These are phyloP conservation scores for Dorcus hopei DNA, from an alignment of 2,888 invertebrate genomes.

Conservation along the genomic window DNA sequence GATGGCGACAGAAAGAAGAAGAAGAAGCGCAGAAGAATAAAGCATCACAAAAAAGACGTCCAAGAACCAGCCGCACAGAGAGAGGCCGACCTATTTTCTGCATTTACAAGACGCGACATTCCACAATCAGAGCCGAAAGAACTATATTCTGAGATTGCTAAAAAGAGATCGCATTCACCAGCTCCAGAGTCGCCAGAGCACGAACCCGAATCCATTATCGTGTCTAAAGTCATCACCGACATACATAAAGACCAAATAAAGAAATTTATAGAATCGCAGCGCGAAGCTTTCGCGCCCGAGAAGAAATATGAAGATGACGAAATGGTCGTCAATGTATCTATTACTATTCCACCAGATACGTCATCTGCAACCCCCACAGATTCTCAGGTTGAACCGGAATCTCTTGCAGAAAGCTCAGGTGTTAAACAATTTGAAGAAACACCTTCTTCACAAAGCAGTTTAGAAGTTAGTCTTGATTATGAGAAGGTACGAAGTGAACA, in stretches of 20 bases:
- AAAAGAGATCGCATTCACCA: constrained; percentile 29
- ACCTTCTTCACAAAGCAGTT: constrained; percentile 5
- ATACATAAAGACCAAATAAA: constrained; percentile 34
- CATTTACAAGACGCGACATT: constrained; percentile 34
- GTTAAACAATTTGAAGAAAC: not conserved
- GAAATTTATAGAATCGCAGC: constrained; percentile 21
- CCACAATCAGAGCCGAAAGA: constrained; percentile 33
- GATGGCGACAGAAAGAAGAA: constrained; percentile 11
- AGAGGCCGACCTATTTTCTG: constrained; percentile 29
- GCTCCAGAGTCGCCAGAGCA: constrained; percentile 15
- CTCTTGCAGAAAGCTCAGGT: not conserved
- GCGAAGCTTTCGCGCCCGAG: not conserved
- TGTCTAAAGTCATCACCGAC: constrained; percentile 38
- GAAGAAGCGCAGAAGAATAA: constrained; percentile 23
- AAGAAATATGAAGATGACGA: constrained; percentile 3
- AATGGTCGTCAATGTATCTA: constrained; percentile 28
- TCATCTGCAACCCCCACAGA: constrained; percentile 18
- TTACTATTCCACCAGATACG: constrained; percentile 25
- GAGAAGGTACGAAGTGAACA: constrained; percentile 2
- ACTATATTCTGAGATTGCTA: constrained; percentile 41
- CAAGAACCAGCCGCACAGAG: constrained; percentile 26
- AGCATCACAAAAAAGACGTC: constrained; percentile 26
- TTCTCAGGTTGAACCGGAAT: constrained; percentile 4
- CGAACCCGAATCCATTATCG: constrained; percentile 28
- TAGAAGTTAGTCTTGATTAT: constrained; percentile 16